These are phyloP conservation scores for Eupithecia insigniata DNA, from an alignment of 2,888 invertebrate species.

Conservation along the genomic window DNA sequence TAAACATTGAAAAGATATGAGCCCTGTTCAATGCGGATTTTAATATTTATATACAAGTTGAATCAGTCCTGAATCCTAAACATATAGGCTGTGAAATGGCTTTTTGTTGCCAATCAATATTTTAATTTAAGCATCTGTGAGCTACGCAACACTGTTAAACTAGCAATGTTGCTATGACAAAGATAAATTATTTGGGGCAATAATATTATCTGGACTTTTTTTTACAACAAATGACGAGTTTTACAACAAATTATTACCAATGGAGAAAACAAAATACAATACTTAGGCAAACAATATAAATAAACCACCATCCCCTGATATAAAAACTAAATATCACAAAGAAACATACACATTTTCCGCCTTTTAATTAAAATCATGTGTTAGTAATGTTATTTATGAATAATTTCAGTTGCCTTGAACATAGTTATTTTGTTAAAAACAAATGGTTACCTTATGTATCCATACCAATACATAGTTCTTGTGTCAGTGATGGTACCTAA, in stretches of 20 bases:
- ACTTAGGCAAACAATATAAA: neutral
- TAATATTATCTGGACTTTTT: neutral
- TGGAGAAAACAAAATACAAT: neutral
- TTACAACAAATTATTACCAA: neutral
- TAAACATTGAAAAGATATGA: constrained; percentile 30
- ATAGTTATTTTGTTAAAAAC: neutral
- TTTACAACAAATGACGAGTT: neutral
- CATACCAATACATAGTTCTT: too few relatives aligned
- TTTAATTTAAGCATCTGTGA: neutral
- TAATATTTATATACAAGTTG: constrained; percentile 12
- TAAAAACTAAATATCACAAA: constrained; percentile 49
- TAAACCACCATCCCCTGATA: neutral
- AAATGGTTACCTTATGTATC: neutral
- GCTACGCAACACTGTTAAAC: neutral
- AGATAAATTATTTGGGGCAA: neutral
- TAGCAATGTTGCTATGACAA: neutral
- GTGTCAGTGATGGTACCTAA: too few relatives aligned
- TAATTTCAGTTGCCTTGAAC: neutral
- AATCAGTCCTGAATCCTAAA: neutral
- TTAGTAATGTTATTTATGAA: constrained; percentile 23
- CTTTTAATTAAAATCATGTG: constrained; percentile 21
- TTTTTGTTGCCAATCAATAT: neutral
- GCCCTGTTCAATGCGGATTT: constrained; percentile 4
- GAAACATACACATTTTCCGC: constrained; percentile 43
- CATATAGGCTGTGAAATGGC: neutral